Base-by-base conservation (phyloP, 2,797 vertebrate species). In the Chloroceryle amazona region DNA sequence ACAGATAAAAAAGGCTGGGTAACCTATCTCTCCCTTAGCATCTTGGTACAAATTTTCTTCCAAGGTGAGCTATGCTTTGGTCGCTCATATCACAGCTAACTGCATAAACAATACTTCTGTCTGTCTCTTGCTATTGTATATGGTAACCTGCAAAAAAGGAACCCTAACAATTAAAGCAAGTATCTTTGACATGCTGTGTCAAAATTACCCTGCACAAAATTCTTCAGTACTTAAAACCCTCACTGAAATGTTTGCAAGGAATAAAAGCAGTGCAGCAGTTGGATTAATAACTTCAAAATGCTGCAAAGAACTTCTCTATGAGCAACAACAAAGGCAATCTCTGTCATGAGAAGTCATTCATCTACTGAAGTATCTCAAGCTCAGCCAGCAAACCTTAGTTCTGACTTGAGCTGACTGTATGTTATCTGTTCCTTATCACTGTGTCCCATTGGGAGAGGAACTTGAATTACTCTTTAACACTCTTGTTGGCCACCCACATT, bases 391-490 rank as follows among this genome's bases (percentile, higher is more conserved):
- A 66, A 41, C 44, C 74, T 54, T 35, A 76, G 73, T 23, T 82
- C 60, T 84, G 55, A 94, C 90, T 86, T 89, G 91, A 95, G 51
- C 55, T 46, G 81, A 61, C 61, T 75, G 10, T 5, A 16, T 23
- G 25, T 81, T 94, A 93, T 73, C 94, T 95, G 66, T 22, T 93
- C 73, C 87, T 23, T 61, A 94, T 90, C 91, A 82, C 28, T 57
- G 46, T 67, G 44, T 6, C 15, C 37, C 3, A 0, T 3, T 61
- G 49, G 5, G 16, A 88, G 70, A 94, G 70, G 66, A 97, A 94
- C 90, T 67, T 49, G 26, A 93, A 91, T 18, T 93, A 60, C 47
- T 84, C n/a, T 91, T 90, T 39, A 86, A 79, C 49, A 67, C 46
- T 49, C 60, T 33, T 35, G 49, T 72, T 81, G 92, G 65, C 93